Base-by-base conservation (phyloP, 2,113 vertebrate species). In the Clarias magur region DNA sequence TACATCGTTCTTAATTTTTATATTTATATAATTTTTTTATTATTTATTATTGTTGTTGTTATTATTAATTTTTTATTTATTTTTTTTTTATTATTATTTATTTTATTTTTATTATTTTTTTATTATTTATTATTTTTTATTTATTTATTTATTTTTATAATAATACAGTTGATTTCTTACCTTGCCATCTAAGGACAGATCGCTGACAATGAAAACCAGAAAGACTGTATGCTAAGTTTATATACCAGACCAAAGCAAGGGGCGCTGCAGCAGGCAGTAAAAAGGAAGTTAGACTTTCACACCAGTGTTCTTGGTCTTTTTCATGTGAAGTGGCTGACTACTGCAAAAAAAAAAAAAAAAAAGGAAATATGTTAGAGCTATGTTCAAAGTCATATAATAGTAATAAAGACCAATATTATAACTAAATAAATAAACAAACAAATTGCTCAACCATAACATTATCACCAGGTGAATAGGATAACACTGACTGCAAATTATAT, bases 271-370 rank as follows among this genome's bases (percentile, higher is more conserved):
- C n/a, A 73, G 38, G 76, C 67, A 59, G 15, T 21, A 73, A 91
- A 87, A 72, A 62, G 67, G 86, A 83, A 90, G 81, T 75, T 85
- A 89, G 80, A 85, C 85, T 92, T 92, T 90, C 90, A 91, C 88
- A 34, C 82, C 59, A 83, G 57, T 17, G 13, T 54, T 27, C 63
- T 54, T 82, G 73, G 84, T 88, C 60, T 88, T n/a, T 63, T 84
- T 88, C 81, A 48, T 27, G 70, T 34, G 65, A 86, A 89, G 48
- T 85, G 91, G 90, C 19, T 89, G 86, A 87, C 0, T 11, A 42
- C 34, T 21, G 34, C 30, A 75, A 42, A 73, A 42, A 73, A 23
- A 48, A 21, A 23, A 19, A 56, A 59, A 62, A 25, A 48, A 1
- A 2, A 42, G 5, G 1, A 15, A 30, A 4, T 30, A 68, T 68